phyloP scores from a whole-genome alignment of 2,888 invertebrate genomes.

The Thera britannica region DNA sequence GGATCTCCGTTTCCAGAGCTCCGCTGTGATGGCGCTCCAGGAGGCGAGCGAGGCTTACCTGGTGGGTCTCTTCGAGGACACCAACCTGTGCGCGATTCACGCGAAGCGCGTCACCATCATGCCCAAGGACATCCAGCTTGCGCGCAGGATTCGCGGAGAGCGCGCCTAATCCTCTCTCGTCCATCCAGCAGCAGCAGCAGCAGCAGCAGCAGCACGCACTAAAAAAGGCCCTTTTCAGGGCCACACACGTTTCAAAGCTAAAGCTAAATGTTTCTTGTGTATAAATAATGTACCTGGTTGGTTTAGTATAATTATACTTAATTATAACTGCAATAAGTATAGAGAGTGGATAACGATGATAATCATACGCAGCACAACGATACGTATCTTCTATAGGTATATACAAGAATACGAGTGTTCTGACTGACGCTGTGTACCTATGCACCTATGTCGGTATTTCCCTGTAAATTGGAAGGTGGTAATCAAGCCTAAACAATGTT shows the following conservation, averaged over 20 bases:
- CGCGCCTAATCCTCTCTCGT: constrained; percentile 88
- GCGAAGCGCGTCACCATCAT: constrained; percentile 99
- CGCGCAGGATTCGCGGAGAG: constrained; percentile 98
- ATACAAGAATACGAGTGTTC: too few species aligned
- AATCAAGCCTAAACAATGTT: too few species aligned
- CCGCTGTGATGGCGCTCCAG: constrained; percentile 88
- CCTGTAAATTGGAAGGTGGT: too few species aligned
- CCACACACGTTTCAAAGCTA: background rate
- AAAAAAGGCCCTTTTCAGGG: background rate
- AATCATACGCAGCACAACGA: too few species aligned
- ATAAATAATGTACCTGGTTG: too few species aligned
- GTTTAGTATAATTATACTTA: too few species aligned
- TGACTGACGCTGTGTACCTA: too few species aligned
- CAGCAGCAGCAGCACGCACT: background rate
- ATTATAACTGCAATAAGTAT: too few species aligned
- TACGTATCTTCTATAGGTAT: too few species aligned
- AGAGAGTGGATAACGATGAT: too few species aligned
- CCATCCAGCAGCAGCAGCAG: background rate
- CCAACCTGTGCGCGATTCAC: constrained; percentile 98
- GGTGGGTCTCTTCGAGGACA: constrained; percentile 98
- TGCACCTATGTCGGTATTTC: too few species aligned
- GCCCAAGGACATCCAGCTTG: constrained; percentile 99
- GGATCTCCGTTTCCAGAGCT: constrained; percentile 88
- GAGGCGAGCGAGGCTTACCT: constrained; percentile 93
- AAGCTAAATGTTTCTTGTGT: background rate